Percentiles rank a stretch among this genome's conserved stretches.
These are phyloP conservation scores for Proisotoma minuta DNA, from an alignment of 2,888 invertebrate species.

Conservation along the genomic window DNA sequence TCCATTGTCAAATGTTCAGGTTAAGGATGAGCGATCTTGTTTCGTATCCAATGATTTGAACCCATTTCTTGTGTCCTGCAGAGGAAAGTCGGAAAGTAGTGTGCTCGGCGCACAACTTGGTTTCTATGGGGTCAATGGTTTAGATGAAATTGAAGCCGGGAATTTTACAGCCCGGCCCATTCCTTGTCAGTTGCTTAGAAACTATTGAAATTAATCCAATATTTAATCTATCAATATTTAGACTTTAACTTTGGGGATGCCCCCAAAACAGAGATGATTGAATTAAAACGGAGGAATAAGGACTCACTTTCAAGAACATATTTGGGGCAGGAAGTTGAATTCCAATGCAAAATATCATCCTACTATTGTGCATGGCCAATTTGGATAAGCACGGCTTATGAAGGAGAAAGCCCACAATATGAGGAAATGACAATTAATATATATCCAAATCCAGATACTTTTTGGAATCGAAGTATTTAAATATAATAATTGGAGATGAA, in stretches of 20 bases:
- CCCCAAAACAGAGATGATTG: not conserved
- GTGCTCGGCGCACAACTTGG: not conserved
- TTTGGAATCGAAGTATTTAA: not conserved
- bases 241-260: not conserved
- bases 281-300: not conserved
- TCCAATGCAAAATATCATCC: not conserved
- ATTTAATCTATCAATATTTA: not conserved
- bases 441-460: not conserved
- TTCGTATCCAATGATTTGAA: not conserved
- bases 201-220: not conserved
- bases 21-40: not conserved
- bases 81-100: not conserved
- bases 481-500: not conserved
- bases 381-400: not conserved
- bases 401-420: not conserved
- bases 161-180: not conserved
- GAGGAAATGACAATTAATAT: not conserved
- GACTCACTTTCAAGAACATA: not conserved
- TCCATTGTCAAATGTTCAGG: not conserved
- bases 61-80: not conserved
- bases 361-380: not conserved
- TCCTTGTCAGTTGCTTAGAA: not conserved
- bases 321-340: not conserved
- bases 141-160: not conserved
- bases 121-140: not conserved